Evolutionary conservation across 2,797 vertebrate genomes (phyloP).

Genomic region (Pantherophis alleghaniensis): DNA sequence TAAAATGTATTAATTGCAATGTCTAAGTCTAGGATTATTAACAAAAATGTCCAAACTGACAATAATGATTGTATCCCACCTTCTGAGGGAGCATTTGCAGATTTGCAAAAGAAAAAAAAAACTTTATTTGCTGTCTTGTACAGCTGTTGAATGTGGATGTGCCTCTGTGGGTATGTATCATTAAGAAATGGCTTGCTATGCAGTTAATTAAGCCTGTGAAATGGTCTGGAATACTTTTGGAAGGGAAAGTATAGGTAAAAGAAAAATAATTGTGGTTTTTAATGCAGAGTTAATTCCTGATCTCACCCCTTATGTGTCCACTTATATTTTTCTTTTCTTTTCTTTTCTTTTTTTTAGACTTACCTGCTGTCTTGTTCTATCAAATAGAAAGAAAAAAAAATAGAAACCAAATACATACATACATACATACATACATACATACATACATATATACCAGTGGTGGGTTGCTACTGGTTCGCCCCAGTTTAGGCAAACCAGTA

Average conservation of each 20-base stretch:
- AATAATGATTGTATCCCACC: background rate
- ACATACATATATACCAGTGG: background rate
- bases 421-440: background rate
- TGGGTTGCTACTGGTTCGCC: too few species aligned
- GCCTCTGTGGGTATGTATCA: constrained; percentile 24
- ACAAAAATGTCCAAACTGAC: constrained; percentile 16
- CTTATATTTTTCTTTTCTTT: background rate
- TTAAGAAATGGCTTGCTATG: constrained; percentile 16
- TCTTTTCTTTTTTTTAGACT: background rate
- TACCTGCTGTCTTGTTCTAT: background rate
- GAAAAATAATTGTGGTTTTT: constrained; percentile 5
- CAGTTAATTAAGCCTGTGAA: constrained; percentile 29
- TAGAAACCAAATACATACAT: background rate
- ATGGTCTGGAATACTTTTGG: constrained; percentile 25
- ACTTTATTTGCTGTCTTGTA: constrained; percentile 1
- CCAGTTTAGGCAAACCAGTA: too few species aligned
- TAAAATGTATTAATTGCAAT: background rate
- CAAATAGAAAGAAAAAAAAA: background rate
- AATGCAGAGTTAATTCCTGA: constrained; percentile 17
- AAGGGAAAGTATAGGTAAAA: constrained; percentile 23
- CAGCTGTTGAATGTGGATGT: background rate
- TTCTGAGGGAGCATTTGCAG: background rate
- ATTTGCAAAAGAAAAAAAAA: background rate
- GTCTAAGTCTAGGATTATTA: constrained; percentile 8
- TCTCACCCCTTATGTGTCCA: background rate